Base-by-base conservation (phyloP, 2,797 vertebrate species). In the Amazonetta brasiliensis region DNA sequence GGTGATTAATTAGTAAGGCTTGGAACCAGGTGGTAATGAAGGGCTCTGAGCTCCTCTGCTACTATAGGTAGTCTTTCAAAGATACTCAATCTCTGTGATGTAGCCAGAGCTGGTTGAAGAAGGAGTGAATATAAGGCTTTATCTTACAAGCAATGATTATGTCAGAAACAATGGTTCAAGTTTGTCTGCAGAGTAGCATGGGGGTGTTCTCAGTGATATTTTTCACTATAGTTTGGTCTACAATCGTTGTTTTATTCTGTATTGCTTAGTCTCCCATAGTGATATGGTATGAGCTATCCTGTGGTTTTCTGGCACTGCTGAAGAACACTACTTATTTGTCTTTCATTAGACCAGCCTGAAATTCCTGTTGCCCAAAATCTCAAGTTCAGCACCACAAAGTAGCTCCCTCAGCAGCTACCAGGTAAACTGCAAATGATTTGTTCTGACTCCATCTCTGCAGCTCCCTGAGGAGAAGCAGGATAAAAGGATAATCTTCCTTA, bases 11-110 rank as follows among this genome's bases (percentile, higher is more conserved):
- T 11, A 37, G 20, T 7, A 43, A 21, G 15, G 31, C 31, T 81
- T n/a, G 17, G 54, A 52, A 7, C 26, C 30, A 31, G 33, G 20
- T 52, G 73, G 7, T 12, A 39, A 55, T 56, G 30, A 6, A 56
- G 39, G n/a, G 35, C 8, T 1, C 11, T 44, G 84, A 59, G 7
- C 2, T 12, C 23, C 10, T 60, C 23, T n/a, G 52, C 23, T 48
- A 5, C 14, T 48, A 7, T 3, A 26, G 22, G 44, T 33, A 4
- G 8, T 39, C 19, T 9, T 7, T 62, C 10, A 19, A 9, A 71
- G 19, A 15, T 64, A 6, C 12, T 2, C 39, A 3, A 10, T 9
- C 12, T 60, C 0, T 1, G 33, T 20, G 17, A 5, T 31, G 33
- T 25, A 19, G n/a, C 7, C 31, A 30, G 9, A 85, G 4, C 5